phyloP scores from a whole-genome alignment of 2,797 vertebrate species.

The Argya squamiceps region DNA sequence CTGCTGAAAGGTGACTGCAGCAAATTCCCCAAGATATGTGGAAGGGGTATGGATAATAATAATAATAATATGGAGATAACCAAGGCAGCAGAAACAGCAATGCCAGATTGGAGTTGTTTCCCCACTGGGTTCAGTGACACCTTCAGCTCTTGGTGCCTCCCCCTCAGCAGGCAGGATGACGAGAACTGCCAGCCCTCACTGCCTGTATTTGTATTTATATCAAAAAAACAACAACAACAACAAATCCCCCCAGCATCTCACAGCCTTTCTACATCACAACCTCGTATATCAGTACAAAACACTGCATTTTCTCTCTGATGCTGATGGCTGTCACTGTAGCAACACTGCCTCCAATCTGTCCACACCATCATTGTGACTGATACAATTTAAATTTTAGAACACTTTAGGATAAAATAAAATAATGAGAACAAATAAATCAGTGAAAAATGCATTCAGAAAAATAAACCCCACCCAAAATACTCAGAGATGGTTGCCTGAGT shows the following conservation, averaged over 20 bases:
- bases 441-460: background rate
- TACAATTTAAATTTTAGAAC: background rate
- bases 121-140: background rate
- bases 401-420: background rate
- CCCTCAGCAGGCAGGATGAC: background rate
- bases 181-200: background rate
- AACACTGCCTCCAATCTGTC: background rate
- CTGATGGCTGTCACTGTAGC: conserved; percentile 14
- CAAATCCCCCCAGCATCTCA: background rate
- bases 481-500: conserved; percentile 2
- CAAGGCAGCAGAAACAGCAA: background rate
- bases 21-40: background rate
- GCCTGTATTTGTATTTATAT: background rate
- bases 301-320: background rate
- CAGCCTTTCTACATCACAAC: background rate
- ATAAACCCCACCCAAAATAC: background rate
- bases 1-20: background rate
- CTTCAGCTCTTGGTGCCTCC: background rate
- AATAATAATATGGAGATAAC: background rate
- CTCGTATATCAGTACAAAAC: background rate
- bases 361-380: background rate
- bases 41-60: background rate
- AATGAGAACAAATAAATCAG: rapidly evolving
- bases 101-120: background rate
- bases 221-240: background rate